Evolutionary conservation across 2,797 vertebrate species (phyloP).

Genomic region (Galaxias olidus): DNA sequence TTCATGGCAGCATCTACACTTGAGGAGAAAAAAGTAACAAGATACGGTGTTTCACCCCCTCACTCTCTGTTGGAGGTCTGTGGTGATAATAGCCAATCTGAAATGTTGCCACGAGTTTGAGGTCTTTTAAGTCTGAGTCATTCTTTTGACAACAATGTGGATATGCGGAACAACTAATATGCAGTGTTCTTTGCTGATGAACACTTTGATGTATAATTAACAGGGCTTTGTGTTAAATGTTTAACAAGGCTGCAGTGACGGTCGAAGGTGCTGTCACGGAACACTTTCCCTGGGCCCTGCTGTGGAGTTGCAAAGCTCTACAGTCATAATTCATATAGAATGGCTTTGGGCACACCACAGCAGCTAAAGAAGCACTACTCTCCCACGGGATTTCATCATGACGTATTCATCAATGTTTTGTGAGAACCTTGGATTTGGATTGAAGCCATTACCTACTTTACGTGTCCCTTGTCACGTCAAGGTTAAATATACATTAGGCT

Average conservation of each 20-base stretch:
- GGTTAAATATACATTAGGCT: constrained; percentile 20
- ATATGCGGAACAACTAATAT: constrained; percentile 19
- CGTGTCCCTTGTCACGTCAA: constrained; percentile 29
- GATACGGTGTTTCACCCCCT: constrained; percentile 10
- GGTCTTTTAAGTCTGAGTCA: neutral
- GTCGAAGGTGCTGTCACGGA: constrained; percentile 22
- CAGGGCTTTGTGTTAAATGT: constrained; percentile 53
- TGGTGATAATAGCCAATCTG: constrained; percentile 2
- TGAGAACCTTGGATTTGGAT: constrained; percentile 26
- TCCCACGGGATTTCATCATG: constrained; percentile 12
- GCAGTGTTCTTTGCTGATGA: constrained; percentile 40
- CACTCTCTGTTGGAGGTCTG: neutral
- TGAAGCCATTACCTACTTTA: constrained; percentile 28
- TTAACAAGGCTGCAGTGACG: constrained; percentile 42
- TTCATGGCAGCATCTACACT: constrained; percentile 15
- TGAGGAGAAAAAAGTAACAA: constrained; percentile 8
- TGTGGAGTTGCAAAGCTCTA: constrained; percentile 11
- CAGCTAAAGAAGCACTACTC: constrained; percentile 7
- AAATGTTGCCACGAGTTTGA: neutral
- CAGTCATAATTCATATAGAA: constrained; percentile 35
- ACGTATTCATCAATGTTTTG: constrained; percentile 29
- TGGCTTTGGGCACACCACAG: constrained; percentile 5
- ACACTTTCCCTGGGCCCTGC: constrained; percentile 15
- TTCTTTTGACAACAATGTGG: constrained; percentile 2
- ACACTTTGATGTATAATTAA: constrained; percentile 69